Evolutionary conservation across 2,888 invertebrate genomes (phyloP).

Genomic region (Bimastos eiseni): DNA sequence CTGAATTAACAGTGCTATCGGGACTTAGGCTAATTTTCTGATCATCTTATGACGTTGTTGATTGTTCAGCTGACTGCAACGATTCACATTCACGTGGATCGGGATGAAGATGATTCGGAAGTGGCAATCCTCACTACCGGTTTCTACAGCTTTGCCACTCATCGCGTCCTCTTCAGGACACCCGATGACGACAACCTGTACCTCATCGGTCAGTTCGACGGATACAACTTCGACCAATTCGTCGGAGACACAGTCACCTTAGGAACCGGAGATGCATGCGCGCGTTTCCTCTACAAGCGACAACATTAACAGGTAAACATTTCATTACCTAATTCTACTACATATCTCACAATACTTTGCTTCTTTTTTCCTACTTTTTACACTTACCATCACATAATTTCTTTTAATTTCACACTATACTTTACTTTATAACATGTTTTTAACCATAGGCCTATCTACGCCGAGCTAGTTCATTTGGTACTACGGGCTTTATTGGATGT

Average conservation of each 20-base stretch:
- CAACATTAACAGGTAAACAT: neutral
- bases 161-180: neutral
- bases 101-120: neutral
- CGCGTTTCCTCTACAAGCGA: neutral
- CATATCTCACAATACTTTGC: too few relatives aligned
- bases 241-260: neutral
- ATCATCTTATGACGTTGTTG: neutral
- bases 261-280: neutral
- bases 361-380: too few relatives aligned
- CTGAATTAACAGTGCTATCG: neutral
- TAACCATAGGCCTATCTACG: too few relatives aligned
- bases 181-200: neutral
- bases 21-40: too few relatives aligned
- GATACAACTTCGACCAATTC: slow-evolving; percentile 23
- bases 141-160: neutral
- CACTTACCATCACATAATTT: too few relatives aligned
- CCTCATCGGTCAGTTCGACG: slow-evolving; percentile 13
- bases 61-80: neutral
- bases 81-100: neutral
- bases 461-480: neutral
- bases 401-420: too few relatives aligned
- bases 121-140: neutral
- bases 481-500: neutral
- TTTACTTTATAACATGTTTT: too few relatives aligned
- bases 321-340: too few relatives aligned